Conservation (phyloP, 1,140 invertebrate genomes). For the Microplitis demolitor region DNA sequence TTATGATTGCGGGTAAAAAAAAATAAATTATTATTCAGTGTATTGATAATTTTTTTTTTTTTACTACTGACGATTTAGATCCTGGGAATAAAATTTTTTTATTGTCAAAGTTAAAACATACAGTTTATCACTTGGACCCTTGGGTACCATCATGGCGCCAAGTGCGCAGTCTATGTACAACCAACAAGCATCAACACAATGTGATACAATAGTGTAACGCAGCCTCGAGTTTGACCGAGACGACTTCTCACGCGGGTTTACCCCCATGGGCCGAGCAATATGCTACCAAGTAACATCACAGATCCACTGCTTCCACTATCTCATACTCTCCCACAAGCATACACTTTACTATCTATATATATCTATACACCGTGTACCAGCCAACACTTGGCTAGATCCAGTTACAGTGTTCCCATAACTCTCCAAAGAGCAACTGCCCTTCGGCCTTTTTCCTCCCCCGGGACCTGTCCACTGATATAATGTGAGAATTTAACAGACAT, state of each 20-base stretch:
- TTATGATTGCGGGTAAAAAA: too few relatives aligned
- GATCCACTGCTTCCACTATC: conserved; percentile 45
- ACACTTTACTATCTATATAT: too few relatives aligned
- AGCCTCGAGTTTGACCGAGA: conserved; percentile 8
- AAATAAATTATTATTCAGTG: too few relatives aligned
- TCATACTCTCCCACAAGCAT: not conserved
- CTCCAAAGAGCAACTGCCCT: conserved; percentile 39
- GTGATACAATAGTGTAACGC: not conserved
- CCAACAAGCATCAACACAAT: conserved; percentile 21
- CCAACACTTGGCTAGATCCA: conserved; percentile 27
- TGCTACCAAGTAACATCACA: conserved; percentile 49
- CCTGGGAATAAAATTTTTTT: too few relatives aligned
- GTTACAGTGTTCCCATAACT: conserved; percentile 52
- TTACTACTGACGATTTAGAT: too few relatives aligned
- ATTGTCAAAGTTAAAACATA: too few relatives aligned
- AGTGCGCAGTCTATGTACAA: conserved; percentile 22
- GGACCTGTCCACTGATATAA: conserved; percentile 51
- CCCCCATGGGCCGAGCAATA: conserved; percentile 54
- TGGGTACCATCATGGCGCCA: conserved; percentile 22
- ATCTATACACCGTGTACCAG: too few relatives aligned
- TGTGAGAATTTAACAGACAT: conserved; percentile 49
- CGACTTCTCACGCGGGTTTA: conserved; percentile 49
- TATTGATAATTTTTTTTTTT: too few relatives aligned
- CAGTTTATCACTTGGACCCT: conserved; percentile 10
- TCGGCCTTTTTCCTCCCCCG: conserved; percentile 33